Base-by-base conservation (phyloP, 2,797 vertebrate species). In the Yasuhikotakia modesta region DNA sequence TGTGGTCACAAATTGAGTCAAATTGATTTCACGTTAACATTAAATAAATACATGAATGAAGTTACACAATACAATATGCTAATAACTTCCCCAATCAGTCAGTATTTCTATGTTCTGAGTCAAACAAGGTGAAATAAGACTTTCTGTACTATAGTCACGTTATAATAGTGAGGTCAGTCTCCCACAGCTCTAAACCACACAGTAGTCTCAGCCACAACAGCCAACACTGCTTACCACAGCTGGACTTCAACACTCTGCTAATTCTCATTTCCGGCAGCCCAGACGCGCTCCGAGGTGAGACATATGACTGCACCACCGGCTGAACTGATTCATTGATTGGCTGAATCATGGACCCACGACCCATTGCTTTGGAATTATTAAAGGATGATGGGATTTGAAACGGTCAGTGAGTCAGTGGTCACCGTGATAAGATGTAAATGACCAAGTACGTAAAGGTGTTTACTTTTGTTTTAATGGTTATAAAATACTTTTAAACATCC, bases 321-420 rank as follows among this genome's bases (percentile, higher is more conserved):
- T 24, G 2, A 73, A 69, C 69, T 83, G 83, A 85, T 79, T 85
- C 84, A 85, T 4, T 58, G 70, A 74, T 83, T 43, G 17, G 0
- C 19, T 57, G 48, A 57, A 35, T 58, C 63, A 63, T 19, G 30
- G 60, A 63, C 30, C n/a, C 16, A 50, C 48, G 17, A 3, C 12
- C 46, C 46, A 63, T 8, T 63, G 58, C 30, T 78, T 46, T 63
- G 57, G 24, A 19, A n/a, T 53, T 55, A 13, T 21, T 13, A 6
- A 8, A 19, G 7, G 66, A 52, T 27, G 17, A 17, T 43, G 21
- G 45, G 71, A 53, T 71, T 72, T 24, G n/a, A 45, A 45, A 43
- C 39, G 79, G 39, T 79, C n/a, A 70, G 32, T 83, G 81, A 84
- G 78, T 83, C 67, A 76, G 64, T 21, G 71, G 39, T 8, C 21